These are phyloP conservation scores for Augiades crinisus DNA, from an alignment of 2,888 invertebrate species.

Conservation along the genomic window DNA sequence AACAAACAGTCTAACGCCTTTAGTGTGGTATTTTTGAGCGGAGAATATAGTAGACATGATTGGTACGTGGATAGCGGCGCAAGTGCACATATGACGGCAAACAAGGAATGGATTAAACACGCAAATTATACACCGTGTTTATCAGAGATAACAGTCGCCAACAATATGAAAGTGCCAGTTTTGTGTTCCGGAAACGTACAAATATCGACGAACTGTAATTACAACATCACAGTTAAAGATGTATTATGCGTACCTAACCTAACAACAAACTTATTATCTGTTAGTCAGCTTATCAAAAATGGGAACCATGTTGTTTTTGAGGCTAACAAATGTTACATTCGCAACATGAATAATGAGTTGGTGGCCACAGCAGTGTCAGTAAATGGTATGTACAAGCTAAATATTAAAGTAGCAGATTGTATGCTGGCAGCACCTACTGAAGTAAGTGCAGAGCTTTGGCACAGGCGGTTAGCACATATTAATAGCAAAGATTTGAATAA, in stretches of 20 bases:
- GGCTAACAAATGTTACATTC: slow-evolving; percentile 6
- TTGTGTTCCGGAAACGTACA: slow-evolving; percentile 4
- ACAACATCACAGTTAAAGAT: background rate
- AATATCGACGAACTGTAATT: background rate
- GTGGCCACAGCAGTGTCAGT: slow-evolving; percentile 6
- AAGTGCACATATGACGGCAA: slow-evolving; percentile 18
- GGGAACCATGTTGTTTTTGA: too few relatives aligned
- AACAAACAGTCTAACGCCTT: slow-evolving; percentile 6
- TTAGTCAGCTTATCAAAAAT: too few relatives aligned
- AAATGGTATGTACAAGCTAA: slow-evolving; percentile 21
- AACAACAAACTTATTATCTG: background rate
- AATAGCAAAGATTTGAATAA: slow-evolving; percentile 26
- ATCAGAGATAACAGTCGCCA: background rate
- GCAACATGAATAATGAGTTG: slow-evolving; percentile 8
- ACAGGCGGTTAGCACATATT: slow-evolving; percentile 31
- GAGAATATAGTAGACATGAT: slow-evolving; percentile 9
- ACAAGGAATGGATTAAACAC: slow-evolving; percentile 12
- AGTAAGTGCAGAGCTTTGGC: slow-evolving; percentile 24
- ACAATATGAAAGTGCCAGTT: slow-evolving; percentile 1
- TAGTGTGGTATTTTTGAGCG: slow-evolving; percentile 23
- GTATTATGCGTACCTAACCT: slow-evolving; percentile 32
- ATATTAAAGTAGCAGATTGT: background rate
- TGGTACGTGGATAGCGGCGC: slow-evolving; percentile 34
- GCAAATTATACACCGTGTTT: background rate
- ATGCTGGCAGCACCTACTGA: background rate